A percentile compares a stretch with the other conserved stretches of the same genome.
Evolutionary conservation across 2,888 invertebrate genomes (phyloP).

Genomic region (Ormyrus thymus): DNA sequence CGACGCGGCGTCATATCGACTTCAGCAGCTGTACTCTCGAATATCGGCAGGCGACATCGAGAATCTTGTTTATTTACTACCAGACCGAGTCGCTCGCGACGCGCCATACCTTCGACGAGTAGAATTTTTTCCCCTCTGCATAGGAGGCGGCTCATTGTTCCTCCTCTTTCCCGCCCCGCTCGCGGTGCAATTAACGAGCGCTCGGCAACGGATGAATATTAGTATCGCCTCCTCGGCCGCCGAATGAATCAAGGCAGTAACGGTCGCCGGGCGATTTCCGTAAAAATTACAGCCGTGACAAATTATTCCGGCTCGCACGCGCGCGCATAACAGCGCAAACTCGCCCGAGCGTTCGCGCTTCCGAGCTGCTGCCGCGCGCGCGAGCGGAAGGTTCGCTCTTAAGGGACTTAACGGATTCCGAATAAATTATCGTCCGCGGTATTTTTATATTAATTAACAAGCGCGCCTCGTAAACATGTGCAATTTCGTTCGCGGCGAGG

Average conservation of each 20-base stretch:
- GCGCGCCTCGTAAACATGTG: background rate
- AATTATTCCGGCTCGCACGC: slow-evolving; percentile 7
- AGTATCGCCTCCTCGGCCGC: background rate
- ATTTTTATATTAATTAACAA: slow-evolving; percentile 35
- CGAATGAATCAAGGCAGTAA: slow-evolving; percentile 1
- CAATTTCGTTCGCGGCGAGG: background rate
- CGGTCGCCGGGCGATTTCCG: slow-evolving; percentile 28
- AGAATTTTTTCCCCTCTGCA: background rate
- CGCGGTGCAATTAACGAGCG: slow-evolving; percentile 18
- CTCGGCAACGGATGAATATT: slow-evolving; percentile 1
- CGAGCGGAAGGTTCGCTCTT: slow-evolving; percentile 7
- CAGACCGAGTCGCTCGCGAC: background rate
- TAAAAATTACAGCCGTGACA: slow-evolving; percentile 37
- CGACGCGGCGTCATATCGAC: slow-evolving; percentile 25
- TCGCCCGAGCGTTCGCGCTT: background rate
- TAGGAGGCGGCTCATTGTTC: background rate
- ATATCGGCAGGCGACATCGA: slow-evolving; percentile 24
- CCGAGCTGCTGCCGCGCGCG: background rate
- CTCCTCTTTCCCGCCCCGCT: background rate
- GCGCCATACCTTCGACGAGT: slow-evolving; percentile 13
- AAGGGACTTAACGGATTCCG: slow-evolving; percentile 13
- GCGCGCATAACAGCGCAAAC: too few species aligned
- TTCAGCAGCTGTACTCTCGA: slow-evolving; percentile 23
- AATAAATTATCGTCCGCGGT: slow-evolving; percentile 6
- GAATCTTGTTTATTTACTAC: slow-evolving; percentile 45